Evolutionary conservation across 2,113 vertebrate genomes (phyloP), one percentile per base, ranked within the genome.

Genomic region (Willisornis vidua): DNA sequence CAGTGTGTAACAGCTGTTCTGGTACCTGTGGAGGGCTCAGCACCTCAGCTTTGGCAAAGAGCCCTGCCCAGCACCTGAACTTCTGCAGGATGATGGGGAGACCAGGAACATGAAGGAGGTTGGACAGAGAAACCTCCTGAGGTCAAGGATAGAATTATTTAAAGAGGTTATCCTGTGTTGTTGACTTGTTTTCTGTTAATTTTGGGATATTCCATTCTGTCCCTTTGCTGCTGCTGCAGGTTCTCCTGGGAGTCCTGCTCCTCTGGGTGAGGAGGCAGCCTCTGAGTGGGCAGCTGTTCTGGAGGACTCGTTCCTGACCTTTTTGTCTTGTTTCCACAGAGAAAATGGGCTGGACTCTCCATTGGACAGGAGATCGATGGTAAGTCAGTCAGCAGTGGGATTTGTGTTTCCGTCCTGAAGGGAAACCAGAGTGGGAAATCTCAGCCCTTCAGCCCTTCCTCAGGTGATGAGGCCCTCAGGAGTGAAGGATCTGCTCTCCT

Each of bases 311-410:
- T 87, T 85, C 70, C 84, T 97, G 72, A 96, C 20, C 2, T 6
- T 45, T 39, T 68, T 87, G 2, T 74, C 48, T 87, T 77, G 23
- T 66, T 75, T 87, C 79, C 80, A 37, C 97, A 99, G 99, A 98
- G 99, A 74, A 99, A 99, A 98, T 99, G 99, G 99, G 99, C 99
- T 3, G 99, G 98, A 31, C 98, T 99, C 37, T 99, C 98, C 48
- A 99, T 99, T 10, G 99, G 99, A 23, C 99, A 99, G 85, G 99
- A 99, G 3, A 98, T 99, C 28, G 98, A 99, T 95, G 99, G 99
- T 99, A 98, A 97, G 98, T 95, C 25, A 76, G 48, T 33, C 46
- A 35, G 51, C 91, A 73, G 35, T 20, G 3, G 0, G 3, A 2
- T 66, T 77, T 2, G 1, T 61, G 49, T 93, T 96, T 95, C 43